These are phyloP conservation scores for Vultur gryphus DNA, from an alignment of 2,797 vertebrate species.

Conservation along the genomic window DNA sequence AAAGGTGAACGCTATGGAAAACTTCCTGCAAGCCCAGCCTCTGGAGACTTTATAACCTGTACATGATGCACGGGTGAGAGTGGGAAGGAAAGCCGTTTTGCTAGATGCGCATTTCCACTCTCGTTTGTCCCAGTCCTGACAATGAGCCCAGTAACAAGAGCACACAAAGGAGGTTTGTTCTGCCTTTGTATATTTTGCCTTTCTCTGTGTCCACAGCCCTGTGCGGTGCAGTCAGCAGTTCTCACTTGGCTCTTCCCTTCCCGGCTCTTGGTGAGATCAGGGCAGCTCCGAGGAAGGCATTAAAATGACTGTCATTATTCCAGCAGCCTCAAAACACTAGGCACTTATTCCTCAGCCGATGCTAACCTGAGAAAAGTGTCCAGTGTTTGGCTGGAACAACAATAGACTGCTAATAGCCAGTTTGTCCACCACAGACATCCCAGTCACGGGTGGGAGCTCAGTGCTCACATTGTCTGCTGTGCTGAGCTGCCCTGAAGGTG, in stretches of 20 bases:
- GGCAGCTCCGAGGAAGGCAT: background rate
- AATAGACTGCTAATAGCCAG: background rate
- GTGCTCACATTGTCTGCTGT: background rate
- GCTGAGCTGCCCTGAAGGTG: background rate
- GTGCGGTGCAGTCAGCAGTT: background rate
- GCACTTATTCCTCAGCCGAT: background rate
- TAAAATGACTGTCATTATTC: background rate
- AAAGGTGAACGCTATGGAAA: background rate
- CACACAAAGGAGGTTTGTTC: slow-evolving; percentile 22
- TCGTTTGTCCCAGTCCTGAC: background rate
- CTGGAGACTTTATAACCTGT: background rate
- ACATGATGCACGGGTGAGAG: background rate
- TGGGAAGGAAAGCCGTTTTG: background rate
- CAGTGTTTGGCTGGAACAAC: background rate
- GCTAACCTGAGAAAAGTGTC: slow-evolving; percentile 2
- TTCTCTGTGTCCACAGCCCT: background rate
- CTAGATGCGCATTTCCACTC: background rate
- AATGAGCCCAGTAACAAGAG: background rate
- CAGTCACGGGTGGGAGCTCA: background rate
- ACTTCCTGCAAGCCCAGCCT: background rate
- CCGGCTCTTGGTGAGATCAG: background rate
- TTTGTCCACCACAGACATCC: background rate
- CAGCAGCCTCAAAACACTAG: background rate
- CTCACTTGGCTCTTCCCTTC: background rate
- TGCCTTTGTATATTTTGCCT: background rate